Evolutionary conservation across 1,140 invertebrate species (phyloP).

Genomic region (Trypoxylus dichotomus): DNA sequence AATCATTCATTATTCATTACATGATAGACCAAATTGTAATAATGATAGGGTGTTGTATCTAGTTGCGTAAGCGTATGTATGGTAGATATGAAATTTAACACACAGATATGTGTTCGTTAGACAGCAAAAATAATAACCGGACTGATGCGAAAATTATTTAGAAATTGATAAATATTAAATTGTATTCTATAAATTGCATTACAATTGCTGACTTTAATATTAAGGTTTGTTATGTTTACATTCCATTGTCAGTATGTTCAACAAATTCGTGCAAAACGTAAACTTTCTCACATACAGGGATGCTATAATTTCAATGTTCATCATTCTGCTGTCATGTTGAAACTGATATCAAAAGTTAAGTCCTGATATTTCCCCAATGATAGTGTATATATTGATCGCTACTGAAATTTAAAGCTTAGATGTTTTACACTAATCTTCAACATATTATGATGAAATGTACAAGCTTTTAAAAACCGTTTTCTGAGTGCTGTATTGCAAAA

Average conservation of each 20-base stretch:
- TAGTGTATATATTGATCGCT: background rate
- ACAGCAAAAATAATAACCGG: background rate
- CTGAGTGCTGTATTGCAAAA: no score
- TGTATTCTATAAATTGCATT: background rate
- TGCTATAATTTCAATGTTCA: slow-evolving; percentile 13
- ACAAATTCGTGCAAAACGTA: background rate
- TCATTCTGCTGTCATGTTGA: background rate
- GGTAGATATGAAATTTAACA: slow-evolving; percentile 5
- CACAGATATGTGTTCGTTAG: background rate
- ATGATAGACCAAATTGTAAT: slow-evolving; percentile 9
- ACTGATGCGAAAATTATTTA: background rate
- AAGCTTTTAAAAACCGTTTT: no score
- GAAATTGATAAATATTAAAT: background rate
- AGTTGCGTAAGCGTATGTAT: background rate
- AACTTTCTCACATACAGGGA: background rate
- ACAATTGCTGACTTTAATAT: background rate
- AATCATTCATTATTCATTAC: background rate
- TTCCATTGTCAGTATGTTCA: background rate
- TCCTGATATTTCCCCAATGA: background rate
- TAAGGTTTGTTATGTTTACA: background rate
- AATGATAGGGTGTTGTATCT: background rate
- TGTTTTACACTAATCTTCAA: background rate
- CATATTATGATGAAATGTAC: background rate
- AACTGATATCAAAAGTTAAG: background rate
- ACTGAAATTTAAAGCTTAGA: background rate